Conservation (phyloP, 92 coral and sea anemone genomes). For the Micromussa lordhowensis region DNA sequence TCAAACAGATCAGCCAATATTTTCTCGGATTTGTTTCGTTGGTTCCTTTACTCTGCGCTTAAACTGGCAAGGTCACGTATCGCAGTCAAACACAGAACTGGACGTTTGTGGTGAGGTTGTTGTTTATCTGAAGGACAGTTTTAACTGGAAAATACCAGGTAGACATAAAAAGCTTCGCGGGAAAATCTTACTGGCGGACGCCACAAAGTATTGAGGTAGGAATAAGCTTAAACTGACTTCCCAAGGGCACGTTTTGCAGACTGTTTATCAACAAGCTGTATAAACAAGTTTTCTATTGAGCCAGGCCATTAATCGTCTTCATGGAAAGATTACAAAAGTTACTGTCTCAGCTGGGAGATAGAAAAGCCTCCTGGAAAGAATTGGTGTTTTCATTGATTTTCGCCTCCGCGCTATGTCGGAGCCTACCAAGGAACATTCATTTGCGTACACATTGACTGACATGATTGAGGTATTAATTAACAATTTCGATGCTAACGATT, state of each 20-base stretch:
- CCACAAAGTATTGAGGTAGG: conserved; percentile 4
- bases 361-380: background rate
- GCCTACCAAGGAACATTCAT: background rate
- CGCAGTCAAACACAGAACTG: background rate
- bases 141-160: background rate
- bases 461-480: background rate
- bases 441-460: background rate
- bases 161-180: background rate
- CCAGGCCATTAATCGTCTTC: background rate
- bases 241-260: background rate
- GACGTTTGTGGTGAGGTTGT: background rate
- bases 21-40: conserved; percentile 24
- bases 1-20: conserved; percentile 20
- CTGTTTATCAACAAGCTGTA: conserved; percentile 11
- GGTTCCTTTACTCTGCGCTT: background rate
- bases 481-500: background rate
- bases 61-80: conserved; percentile 5
- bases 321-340: background rate
- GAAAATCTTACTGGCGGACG: background rate
- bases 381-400: background rate
- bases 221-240: background rate
- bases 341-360: background rate
- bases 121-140: background rate
- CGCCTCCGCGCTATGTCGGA: background rate
- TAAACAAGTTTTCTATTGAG: background rate